Base-by-base conservation (phyloP, 1,140 invertebrate species). In the Ylistrum balloti region DNA sequence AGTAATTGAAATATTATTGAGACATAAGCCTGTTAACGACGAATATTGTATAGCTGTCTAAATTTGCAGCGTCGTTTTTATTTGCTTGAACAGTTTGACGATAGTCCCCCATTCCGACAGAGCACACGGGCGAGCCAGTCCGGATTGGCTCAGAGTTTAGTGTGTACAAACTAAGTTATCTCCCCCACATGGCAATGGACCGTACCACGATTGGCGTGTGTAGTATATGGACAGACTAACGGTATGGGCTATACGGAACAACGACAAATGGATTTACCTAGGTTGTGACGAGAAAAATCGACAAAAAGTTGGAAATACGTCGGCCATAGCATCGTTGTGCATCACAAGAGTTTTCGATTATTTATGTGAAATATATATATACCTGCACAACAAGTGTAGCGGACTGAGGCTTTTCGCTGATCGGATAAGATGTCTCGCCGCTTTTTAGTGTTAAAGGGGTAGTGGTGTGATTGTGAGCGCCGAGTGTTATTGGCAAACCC, bases 71-170 rank as follows among this genome's bases (percentile, higher is more conserved):
- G 35, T 38, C 35, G 5, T 13, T 38, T 56, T 22, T 11, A 20
- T 56, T 11, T 56, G 17, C 45, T 22, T 28, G n/a, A 74, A 74
- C 28, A 28, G 41, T 22, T 74, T 74, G 35, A 7, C 35, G 56
- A 74, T 17, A 74, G 56, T 28, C n/a, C 20, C 20, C 3, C n/a
- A 11, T n/a, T 74, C 56, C 56, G 56, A 74, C 56, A 56, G 45
- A 13, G 56, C 56, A 7, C 22, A 74, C 56, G 22, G 56, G 28
- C 22, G 56, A 74, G 56, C 35, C 35, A 13, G 35, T 17, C 56
- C 56, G 56, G 56, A 74, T 74, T 74, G 56, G 56, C 56, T 74
- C 56, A 74, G 56, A 74, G 56, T 74, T 74, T 74, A 74, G 56
- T 74, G 56, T 74, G 56, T 74, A 74, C 56, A 74, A 74, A 74